Conservation (phyloP, 2,797 vertebrate species). For the Anabacerthia variegaticeps region DNA sequence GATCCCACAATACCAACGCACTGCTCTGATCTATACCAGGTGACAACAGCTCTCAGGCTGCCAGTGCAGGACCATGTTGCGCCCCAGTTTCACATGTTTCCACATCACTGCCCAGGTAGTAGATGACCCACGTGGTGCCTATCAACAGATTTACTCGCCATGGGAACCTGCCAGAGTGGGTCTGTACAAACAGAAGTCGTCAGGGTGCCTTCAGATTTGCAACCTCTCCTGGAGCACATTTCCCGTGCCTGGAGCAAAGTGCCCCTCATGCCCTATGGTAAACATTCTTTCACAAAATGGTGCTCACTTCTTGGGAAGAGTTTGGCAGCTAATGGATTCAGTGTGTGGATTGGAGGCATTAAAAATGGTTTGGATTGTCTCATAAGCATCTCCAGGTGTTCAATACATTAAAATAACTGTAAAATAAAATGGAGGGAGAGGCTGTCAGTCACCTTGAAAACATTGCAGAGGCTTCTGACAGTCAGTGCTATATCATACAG, state of each 20-base stretch:
- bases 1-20: neutral
- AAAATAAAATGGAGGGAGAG: constrained; percentile 37
- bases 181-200: neutral
- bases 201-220: neutral
- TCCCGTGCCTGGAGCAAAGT: neutral
- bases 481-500: neutral
- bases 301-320: neutral
- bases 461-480: constrained; percentile 26
- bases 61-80: neutral
- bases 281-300: neutral
- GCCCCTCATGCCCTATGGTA: neutral
- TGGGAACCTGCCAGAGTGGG: neutral
- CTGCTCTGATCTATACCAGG: neutral
- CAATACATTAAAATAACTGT: neutral
- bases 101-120: neutral
- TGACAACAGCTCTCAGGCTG: neutral
- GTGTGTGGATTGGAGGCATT: neutral
- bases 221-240: neutral
- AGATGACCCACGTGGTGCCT: rapidly evolving
- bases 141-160: neutral
- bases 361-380: neutral
- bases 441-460: constrained; percentile 43
- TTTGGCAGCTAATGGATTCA: neutral
- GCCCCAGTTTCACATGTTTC: neutral
- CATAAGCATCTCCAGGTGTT: constrained; percentile 32